phyloP scores from a whole-genome alignment of 2,113 vertebrate genomes.

The Pavo muticus region DNA sequence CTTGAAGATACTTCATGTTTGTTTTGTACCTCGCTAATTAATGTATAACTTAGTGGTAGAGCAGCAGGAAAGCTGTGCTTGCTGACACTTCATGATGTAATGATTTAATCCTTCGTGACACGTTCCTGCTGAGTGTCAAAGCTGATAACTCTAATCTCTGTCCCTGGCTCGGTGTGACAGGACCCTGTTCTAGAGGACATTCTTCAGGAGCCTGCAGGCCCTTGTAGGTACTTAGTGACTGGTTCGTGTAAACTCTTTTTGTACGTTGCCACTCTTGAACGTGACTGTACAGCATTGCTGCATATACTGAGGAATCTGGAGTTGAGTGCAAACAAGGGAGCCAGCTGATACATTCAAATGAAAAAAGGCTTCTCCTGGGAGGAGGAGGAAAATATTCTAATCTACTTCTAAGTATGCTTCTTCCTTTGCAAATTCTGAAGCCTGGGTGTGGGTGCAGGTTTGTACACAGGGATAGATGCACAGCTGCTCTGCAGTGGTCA shows the following conservation, averaged over 20 bases:
- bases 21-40: constrained; percentile 41
- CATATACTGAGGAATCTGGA: background rate
- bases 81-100: constrained; percentile 52
- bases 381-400: background rate
- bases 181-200: background rate
- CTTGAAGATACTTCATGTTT: constrained; percentile 30
- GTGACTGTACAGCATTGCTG: background rate
- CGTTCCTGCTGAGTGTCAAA: constrained; percentile 64
- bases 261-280: background rate
- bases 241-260: background rate
- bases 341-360: constrained; percentile 2
- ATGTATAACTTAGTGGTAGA: constrained; percentile 52
- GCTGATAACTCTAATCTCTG: constrained; percentile 60
- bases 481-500: background rate
- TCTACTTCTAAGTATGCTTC: constrained; percentile 36
- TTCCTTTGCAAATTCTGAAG: constrained; percentile 41
- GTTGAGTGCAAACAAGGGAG: constrained; percentile 1
- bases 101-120: constrained; percentile 47
- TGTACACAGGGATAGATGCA: constrained; percentile 10
- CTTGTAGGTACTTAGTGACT: background rate
- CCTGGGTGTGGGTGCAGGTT: background rate
- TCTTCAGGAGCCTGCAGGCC: background rate
- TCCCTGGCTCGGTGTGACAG: background rate
- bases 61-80: constrained; percentile 46
- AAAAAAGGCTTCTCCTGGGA: background rate